phyloP scores from a whole-genome alignment of 2,888 invertebrate species.

The Ormia ochracea region DNA sequence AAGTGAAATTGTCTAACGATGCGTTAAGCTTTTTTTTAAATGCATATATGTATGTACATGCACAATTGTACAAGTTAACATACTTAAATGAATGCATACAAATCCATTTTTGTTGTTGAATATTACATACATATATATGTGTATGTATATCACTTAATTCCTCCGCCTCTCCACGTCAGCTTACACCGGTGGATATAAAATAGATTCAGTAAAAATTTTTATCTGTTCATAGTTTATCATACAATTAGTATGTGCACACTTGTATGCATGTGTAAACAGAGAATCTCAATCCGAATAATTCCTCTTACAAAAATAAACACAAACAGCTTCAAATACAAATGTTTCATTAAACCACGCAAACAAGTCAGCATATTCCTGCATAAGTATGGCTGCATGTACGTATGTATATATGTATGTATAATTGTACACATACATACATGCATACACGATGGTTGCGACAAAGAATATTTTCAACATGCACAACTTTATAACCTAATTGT shows the following conservation, averaged over 20 bases:
- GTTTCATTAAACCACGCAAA: neutral
- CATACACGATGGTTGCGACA: neutral
- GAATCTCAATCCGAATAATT: constrained; percentile 37
- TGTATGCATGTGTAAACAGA: neutral
- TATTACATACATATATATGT: neutral
- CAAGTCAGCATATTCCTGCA: neutral
- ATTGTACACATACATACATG: neutral
- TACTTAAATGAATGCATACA: no score
- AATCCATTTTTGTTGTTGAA: neutral
- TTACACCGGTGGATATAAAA: neutral
- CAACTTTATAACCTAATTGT: constrained; percentile 45
- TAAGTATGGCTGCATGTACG: neutral
- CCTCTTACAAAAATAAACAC: constrained; percentile 1
- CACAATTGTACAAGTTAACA: neutral
- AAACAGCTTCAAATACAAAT: constrained; percentile 13
- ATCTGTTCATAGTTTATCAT: neutral
- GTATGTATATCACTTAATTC: neutral
- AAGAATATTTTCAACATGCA: constrained; percentile 16
- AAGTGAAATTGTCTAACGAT: constrained; percentile 25
- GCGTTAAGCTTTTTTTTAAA: neutral
- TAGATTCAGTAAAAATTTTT: constrained; percentile 19
- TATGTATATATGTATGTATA: neutral
- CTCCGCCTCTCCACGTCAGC: neutral
- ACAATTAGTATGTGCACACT: neutral
- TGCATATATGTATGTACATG: neutral